These are phyloP conservation scores for Dasyurus viverrinus DNA, from an alignment of 2,113 vertebrate species.

Conservation along the genomic window DNA sequence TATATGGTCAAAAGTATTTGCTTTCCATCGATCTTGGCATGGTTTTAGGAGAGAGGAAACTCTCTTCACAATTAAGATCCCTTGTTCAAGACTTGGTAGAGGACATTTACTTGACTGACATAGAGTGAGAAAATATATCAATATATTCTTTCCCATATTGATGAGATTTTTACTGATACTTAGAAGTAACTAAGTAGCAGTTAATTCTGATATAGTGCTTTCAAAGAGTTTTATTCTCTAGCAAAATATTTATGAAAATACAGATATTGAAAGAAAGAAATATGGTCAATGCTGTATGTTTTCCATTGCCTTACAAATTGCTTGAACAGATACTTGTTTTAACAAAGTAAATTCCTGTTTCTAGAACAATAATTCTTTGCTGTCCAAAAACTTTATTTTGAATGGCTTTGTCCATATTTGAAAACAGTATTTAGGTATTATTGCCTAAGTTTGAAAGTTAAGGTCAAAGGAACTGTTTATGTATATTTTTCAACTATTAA, in stretches of 20 bases:
- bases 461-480: neutral
- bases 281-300: neutral
- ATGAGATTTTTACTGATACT: neutral
- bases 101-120: neutral
- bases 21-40: neutral
- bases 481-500: neutral
- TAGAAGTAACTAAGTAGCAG: neutral
- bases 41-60: neutral
- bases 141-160: neutral
- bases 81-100: neutral
- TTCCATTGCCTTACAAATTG: neutral
- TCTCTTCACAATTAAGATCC: neutral
- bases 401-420: neutral
- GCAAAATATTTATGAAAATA: neutral
- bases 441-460: neutral
- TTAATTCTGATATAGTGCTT: neutral
- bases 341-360: neutral
- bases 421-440: neutral
- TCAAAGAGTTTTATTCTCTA: neutral
- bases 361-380: neutral
- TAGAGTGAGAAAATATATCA: neutral
- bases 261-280: neutral
- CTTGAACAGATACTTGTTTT: neutral
- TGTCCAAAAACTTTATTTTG: neutral
- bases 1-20: neutral